phyloP scores from a whole-genome alignment of 2,797 vertebrate genomes.

The Ataeniobius toweri region DNA sequence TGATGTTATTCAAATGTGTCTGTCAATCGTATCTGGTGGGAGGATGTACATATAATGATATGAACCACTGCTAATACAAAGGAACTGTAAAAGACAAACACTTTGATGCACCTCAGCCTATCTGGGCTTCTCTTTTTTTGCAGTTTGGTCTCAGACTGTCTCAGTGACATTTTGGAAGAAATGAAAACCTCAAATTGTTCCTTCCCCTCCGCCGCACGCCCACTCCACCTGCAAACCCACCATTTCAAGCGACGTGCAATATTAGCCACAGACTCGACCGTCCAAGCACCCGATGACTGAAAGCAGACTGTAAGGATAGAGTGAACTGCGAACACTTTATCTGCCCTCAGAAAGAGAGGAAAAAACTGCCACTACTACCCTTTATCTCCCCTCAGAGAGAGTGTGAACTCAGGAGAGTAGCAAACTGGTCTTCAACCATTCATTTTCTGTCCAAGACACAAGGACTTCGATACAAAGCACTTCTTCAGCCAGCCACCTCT shows the following conservation, averaged over 20 bases:
- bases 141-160: slow-evolving; percentile 66
- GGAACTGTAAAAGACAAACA: slow-evolving; percentile 70
- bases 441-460: slow-evolving; percentile 57
- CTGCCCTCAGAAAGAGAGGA: slow-evolving; percentile 22
- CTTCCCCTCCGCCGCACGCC: not conserved
- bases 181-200: slow-evolving; percentile 57
- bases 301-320: slow-evolving; percentile 58
- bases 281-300: slow-evolving; percentile 65
- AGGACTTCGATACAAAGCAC: slow-evolving; percentile 71
- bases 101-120: slow-evolving; percentile 68
- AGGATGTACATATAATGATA: slow-evolving; percentile 47
- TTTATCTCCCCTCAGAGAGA: slow-evolving; percentile 28
- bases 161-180: slow-evolving; percentile 59
- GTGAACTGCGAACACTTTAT: slow-evolving; percentile 61
- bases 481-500: slow-evolving; percentile 70
- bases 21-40: slow-evolving; percentile 58
- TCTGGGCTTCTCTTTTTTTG: slow-evolving; percentile 36
- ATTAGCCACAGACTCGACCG: slow-evolving; percentile 81
- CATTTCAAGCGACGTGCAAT: slow-evolving; percentile 83
- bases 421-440: slow-evolving; percentile 64
- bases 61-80: slow-evolving; percentile 78
- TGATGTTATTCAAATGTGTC: slow-evolving; percentile 62
- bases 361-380: slow-evolving; percentile 66
- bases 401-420: slow-evolving; percentile 67
- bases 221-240: slow-evolving; percentile 56